Conservation (phyloP, 2,113 vertebrate genomes). For the Nerophis ophidion region DNA sequence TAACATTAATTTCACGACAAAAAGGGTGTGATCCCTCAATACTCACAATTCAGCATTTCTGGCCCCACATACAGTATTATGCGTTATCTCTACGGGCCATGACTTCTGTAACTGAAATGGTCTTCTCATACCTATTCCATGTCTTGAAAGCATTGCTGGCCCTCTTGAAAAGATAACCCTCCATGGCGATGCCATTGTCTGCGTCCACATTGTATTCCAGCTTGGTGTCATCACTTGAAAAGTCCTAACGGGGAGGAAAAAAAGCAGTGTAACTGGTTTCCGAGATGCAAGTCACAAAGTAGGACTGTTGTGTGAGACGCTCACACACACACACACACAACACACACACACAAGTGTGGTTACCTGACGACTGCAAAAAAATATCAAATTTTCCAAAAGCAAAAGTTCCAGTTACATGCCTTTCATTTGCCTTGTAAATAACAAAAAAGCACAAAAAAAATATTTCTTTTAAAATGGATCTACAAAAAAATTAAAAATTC, state of each 20-base stretch:
- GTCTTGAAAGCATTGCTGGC: conserved; percentile 99
- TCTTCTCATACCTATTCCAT: conserved; percentile 86
- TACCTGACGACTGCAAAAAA: not conserved
- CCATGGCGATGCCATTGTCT: conserved; percentile 94
- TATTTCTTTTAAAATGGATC: too few species aligned
- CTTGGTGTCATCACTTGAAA: conserved; percentile 90
- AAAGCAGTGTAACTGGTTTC: not conserved
- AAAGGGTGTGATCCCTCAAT: not conserved
- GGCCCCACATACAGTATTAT: too few species aligned
- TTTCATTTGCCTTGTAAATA: too few species aligned
- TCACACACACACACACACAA: not conserved
- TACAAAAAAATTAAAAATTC: too few species aligned
- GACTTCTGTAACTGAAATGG: not conserved
- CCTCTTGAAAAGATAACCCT: conserved; percentile 96
- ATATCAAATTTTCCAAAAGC: too few species aligned
- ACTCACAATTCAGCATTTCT: too few species aligned
- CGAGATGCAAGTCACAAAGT: not conserved
- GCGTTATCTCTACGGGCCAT: not conserved
- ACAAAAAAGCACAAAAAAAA: too few species aligned
- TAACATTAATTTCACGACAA: not conserved
- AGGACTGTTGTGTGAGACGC: not conserved
- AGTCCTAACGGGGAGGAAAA: conserved; percentile 75
- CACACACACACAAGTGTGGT: not conserved
- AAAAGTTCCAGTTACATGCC: too few species aligned
- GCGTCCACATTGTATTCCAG: conserved; percentile 93